Evolutionary conservation across 2,888 invertebrate genomes (phyloP), one percentile per base, ranked within the genome.

Genomic region (Minunthozetes semirufus): DNA sequence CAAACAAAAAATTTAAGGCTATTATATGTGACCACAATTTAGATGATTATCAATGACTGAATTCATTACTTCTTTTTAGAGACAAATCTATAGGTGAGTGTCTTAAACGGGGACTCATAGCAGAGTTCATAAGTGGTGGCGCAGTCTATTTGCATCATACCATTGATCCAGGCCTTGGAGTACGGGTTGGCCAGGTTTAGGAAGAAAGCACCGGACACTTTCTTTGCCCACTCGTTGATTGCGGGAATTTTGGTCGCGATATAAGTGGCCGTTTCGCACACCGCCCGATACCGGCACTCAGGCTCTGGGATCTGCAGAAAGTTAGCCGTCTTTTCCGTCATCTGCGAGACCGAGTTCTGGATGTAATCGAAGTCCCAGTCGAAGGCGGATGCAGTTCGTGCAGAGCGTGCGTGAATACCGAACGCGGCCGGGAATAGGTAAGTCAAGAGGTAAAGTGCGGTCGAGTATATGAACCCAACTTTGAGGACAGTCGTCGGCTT

Each of bases 141-240:
- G 42, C 68, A 68, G 19, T 68, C 68, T 22, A 68, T 68, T 42
- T 38, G 38, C 68, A 68, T 68, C 68, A 68, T 68, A 22, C 68
- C 68, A 33, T 68, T 68, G 46, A 68, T 68, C 68, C 68, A 68
- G 68, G 68, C 68, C 13, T 46, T 38, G 0, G 68, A 68, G 15
- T 68, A 68, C n/a, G 68, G 68, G 15, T 68, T 68, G 38, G 68
- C 68, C 68, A 68, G 46, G 13, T 68, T 68, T 0, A 68, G 68
- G 22, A 68, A 68, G 33, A 68, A 68, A 2, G 68, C 68, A 1
- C 68, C 68, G 42, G 68, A 68, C 13, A 68, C 46, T 68, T 68
- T 68, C 33, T 68, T 68, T 13, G 68, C 68, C 68, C 68, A 68
- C 2, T 68, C 68, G 46, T 38, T 42, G 13, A 68, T 8, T 3